These are phyloP conservation scores for Phrynocephalus guinanensis DNA, from an alignment of 2,797 vertebrate genomes.

Conservation along the genomic window DNA sequence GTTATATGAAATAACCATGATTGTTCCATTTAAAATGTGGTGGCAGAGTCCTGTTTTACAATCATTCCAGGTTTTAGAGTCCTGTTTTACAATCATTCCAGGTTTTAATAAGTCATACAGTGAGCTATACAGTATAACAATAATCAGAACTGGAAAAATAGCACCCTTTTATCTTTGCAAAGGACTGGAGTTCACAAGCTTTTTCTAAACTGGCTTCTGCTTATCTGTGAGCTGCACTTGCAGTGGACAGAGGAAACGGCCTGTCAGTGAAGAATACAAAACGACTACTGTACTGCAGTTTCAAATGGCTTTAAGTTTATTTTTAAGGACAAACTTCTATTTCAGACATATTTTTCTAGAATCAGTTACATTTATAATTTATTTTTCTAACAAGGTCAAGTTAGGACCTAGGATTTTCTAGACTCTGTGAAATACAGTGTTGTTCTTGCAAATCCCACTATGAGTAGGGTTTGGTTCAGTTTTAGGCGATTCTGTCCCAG, in stretches of 20 bases:
- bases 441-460: not conserved
- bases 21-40: constrained; percentile 24
- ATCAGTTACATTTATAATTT: constrained; percentile 24
- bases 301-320: constrained; percentile 37
- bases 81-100: constrained; percentile 53
- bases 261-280: constrained; percentile 65
- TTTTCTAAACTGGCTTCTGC: constrained; percentile 76
- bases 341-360: constrained; percentile 18
- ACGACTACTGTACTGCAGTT: constrained; percentile 54
- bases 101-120: constrained; percentile 63
- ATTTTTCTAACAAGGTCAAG: constrained; percentile 8
- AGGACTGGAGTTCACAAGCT: constrained; percentile 76
- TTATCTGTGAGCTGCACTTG: constrained; percentile 78
- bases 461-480: too few relatives aligned
- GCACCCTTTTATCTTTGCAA: constrained; percentile 76
- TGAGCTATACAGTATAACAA: constrained; percentile 61
- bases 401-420: constrained; percentile 8
- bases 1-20: not conserved
- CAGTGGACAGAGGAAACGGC: constrained; percentile 75
- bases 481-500: too few relatives aligned
- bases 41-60: constrained; percentile 45
- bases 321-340: constrained; percentile 36
- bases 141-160: constrained; percentile 68
- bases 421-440: too few relatives aligned
- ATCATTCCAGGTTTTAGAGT: constrained; percentile 49